Conservation (phyloP, 2,888 invertebrate genomes). For the Eupeodes luniger region DNA sequence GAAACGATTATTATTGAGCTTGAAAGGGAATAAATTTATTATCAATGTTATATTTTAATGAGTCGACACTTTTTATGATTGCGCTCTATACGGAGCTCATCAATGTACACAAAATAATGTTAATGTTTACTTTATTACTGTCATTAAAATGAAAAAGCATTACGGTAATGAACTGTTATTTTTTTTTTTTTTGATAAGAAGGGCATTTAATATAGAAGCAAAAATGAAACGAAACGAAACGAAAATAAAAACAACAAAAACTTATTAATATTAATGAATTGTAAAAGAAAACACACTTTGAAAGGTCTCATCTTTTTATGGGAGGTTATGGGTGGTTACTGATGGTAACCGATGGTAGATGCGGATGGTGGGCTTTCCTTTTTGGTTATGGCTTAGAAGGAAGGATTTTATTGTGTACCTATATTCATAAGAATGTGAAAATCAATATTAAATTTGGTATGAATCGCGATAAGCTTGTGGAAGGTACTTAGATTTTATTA, state of each 20-base stretch:
- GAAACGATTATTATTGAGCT: slow-evolving; percentile 22
- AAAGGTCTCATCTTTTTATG: slow-evolving; percentile 2
- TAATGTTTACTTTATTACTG: slow-evolving; percentile 53
- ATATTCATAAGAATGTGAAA: neutral
- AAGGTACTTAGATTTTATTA: slow-evolving; percentile 5
- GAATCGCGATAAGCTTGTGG: neutral
- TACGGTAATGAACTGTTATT: slow-evolving; percentile 57
- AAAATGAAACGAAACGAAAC: neutral
- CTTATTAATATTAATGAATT: slow-evolving; percentile 34
- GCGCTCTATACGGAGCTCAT: slow-evolving; percentile 8
- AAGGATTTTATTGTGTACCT: neutral
- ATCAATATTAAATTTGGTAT: neutral
- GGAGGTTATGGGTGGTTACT: neutral
- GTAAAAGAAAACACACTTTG: neutral
- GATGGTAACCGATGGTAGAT: too few relatives aligned
- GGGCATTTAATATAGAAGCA: neutral
- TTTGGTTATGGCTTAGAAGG: neutral
- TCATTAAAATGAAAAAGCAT: slow-evolving; percentile 50
- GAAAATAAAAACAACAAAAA: neutral
- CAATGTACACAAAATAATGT: slow-evolving; percentile 29
- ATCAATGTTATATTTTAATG: slow-evolving; percentile 56
- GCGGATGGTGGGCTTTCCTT: too few relatives aligned
- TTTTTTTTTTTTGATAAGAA: slow-evolving; percentile 24
- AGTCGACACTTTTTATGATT: slow-evolving; percentile 55
- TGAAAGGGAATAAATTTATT: slow-evolving; percentile 46